A percentile compares a stretch with the other conserved stretches of the same genome.
These are phyloP conservation scores for Maniola jurtina DNA, from an alignment of 1,140 invertebrate species.

Conservation along the genomic window DNA sequence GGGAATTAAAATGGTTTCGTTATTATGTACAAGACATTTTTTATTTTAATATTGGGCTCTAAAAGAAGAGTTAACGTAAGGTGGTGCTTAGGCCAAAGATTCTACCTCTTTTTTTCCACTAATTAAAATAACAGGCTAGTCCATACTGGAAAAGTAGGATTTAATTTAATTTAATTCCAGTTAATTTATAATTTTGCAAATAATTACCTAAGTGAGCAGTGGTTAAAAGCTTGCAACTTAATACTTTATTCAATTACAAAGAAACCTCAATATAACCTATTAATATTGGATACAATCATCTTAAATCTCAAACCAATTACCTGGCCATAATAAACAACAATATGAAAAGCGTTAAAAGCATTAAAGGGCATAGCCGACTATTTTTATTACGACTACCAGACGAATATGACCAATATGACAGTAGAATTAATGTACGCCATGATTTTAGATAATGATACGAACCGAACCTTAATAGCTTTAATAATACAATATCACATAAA, in stretches of 20 bases:
- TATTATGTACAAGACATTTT: too few relatives aligned
- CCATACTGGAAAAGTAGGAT: too few relatives aligned
- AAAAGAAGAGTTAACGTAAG: too few relatives aligned
- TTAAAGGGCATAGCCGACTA: conserved; percentile 25
- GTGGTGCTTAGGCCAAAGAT: too few relatives aligned
- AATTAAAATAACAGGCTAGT: too few relatives aligned
- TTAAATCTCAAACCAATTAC: conserved; percentile 30
- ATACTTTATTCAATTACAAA: background rate
- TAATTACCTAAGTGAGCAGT: too few relatives aligned
- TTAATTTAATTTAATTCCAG: too few relatives aligned
- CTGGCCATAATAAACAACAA: conserved; percentile 23
- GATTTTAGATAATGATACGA: conserved; percentile 59
- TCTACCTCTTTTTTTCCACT: too few relatives aligned
- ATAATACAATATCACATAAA: conserved; percentile 27
- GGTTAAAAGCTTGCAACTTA: background rate
- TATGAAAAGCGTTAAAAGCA: conserved; percentile 28
- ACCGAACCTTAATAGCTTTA: conserved; percentile 40
- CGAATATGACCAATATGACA: conserved; percentile 62
- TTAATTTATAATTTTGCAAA: too few relatives aligned
- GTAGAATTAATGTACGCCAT: conserved; percentile 49
- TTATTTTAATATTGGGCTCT: too few relatives aligned
- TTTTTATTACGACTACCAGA: conserved; percentile 33
- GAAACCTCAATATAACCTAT: conserved; percentile 2
- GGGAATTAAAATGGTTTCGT: too few relatives aligned
- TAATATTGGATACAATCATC: conserved; percentile 21